Evolutionary conservation across 2,797 vertebrate genomes (phyloP).

Genomic region (Agapornis canus): DNA sequence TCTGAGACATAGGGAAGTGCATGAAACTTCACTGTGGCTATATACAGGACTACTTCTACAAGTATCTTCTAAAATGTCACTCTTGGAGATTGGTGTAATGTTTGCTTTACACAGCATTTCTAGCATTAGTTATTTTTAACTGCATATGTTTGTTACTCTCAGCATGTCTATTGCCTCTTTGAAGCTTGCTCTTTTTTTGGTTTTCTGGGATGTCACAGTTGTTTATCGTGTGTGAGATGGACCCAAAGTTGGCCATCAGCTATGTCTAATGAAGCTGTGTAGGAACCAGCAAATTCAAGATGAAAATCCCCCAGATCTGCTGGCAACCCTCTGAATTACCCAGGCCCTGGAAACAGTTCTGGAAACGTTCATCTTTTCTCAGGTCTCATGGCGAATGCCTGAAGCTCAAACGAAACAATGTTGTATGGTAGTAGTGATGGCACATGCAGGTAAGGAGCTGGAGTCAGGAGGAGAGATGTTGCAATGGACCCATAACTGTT

Average conservation of each 20-base stretch:
- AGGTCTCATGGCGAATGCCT: background rate
- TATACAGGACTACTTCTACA: background rate
- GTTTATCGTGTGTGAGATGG: background rate
- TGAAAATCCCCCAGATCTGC: background rate
- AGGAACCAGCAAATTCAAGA: background rate
- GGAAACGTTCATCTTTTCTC: background rate
- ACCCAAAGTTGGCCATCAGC: background rate
- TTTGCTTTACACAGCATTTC: background rate
- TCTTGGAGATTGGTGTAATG: background rate
- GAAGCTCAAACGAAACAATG: background rate
- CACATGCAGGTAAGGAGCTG: background rate
- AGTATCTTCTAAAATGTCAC: background rate
- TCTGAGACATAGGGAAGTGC: background rate
- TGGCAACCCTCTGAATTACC: background rate
- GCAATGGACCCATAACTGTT: background rate
- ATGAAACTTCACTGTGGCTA: background rate
- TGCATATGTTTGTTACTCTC: background rate
- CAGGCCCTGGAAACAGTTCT: background rate
- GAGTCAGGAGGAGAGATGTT: background rate
- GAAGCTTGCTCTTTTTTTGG: background rate
- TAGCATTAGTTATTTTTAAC: slow-evolving; percentile 3
- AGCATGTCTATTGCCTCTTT: background rate
- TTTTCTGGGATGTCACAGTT: background rate
- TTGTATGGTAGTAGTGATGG: background rate
- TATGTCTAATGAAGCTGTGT: background rate